Evolutionary conservation across 2,888 invertebrate species (phyloP).

Genomic region (Dromius quadrimaculatus): DNA sequence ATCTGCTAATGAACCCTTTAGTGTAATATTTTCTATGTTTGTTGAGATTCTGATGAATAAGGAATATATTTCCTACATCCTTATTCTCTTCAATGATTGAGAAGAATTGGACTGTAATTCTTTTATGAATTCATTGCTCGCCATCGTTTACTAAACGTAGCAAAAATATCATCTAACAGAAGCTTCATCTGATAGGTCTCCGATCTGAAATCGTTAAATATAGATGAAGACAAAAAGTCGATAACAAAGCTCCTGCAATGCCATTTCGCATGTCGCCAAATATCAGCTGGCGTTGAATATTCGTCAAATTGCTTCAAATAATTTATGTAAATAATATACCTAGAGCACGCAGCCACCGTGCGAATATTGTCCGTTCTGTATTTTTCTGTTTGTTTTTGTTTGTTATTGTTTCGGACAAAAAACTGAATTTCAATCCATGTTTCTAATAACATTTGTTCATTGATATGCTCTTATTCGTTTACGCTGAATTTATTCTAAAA

Average conservation of each 20-base stretch:
- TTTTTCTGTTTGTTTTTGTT: too few relatives aligned
- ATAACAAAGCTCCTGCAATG: constrained; percentile 40
- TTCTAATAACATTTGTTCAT: constrained; percentile 26
- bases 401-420: constrained; percentile 1
- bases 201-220: constrained; percentile 46
- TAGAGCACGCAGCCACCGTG: not conserved
- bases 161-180: constrained; percentile 40
- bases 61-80: too few relatives aligned
- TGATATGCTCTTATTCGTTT: constrained; percentile 18
- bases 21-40: too few relatives aligned
- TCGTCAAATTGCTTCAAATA: constrained; percentile 42
- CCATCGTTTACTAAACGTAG: not conserved
- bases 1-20: too few relatives aligned
- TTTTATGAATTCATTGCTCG: too few relatives aligned
- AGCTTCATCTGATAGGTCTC: constrained; percentile 46
- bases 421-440: too few relatives aligned
- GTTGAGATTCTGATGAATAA: too few relatives aligned
- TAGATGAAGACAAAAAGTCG: constrained; percentile 48
- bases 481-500: too few relatives aligned
- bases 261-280: constrained; percentile 33
- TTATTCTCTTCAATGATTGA: too few relatives aligned
- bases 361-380: too few relatives aligned
- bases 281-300: constrained; percentile 27
- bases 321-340: constrained; percentile 39
- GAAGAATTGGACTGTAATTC: too few relatives aligned